Evolutionary conservation across 1,140 invertebrate species (phyloP), one percentile per base, ranked within the genome.

Genomic region (Bombus affinis): DNA sequence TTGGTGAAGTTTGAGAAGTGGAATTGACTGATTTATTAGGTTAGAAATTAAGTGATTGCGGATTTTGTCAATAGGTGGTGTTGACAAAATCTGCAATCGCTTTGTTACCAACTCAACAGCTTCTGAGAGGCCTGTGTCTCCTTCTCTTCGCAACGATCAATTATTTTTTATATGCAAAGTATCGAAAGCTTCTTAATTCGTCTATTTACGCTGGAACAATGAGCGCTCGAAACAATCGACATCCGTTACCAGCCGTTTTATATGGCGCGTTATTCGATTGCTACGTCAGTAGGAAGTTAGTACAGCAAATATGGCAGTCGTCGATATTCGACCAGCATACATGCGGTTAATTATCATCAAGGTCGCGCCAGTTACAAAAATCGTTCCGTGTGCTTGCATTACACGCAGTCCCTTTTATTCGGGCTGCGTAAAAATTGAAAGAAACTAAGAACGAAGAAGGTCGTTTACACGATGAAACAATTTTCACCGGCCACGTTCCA

Each of bases 401-500:
- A 73, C 39, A 39, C 13, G 39, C 18, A 28, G 37, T n/a, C 42
- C 6, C 6, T 44, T 44, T 44, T 28, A 18, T 47, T 18, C 47
- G 15, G 13, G 9, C 4, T 10, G 8, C 12, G 10, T 12, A 13
- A 44, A 72, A 32, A 44, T 1, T 6, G 28, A 18, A 44, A 22
- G 39, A 72, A 42, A 15, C 18, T 15, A 25, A 32, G 18, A 53
- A 53, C 28, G 32, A 59, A 3, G 53, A 37, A 18, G 13, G n/a
- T 4, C 42, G 47, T 35, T 42, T 57, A 74, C 44, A 28, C n/a
- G 12, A 22, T 32, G 28, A 72, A 72, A 72, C 71, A 72, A 65
- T 72, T 72, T 72, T 72, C 71, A 42, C 37, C 39, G 22, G 71
- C 71, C 53, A 59, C 74, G 76, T 78, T 78, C 37, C 59, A 78